Evolutionary conservation across 2,113 vertebrate genomes (phyloP), one percentile per base, ranked within the genome.

Genomic region (Paracanthobrama guichenoti): DNA sequence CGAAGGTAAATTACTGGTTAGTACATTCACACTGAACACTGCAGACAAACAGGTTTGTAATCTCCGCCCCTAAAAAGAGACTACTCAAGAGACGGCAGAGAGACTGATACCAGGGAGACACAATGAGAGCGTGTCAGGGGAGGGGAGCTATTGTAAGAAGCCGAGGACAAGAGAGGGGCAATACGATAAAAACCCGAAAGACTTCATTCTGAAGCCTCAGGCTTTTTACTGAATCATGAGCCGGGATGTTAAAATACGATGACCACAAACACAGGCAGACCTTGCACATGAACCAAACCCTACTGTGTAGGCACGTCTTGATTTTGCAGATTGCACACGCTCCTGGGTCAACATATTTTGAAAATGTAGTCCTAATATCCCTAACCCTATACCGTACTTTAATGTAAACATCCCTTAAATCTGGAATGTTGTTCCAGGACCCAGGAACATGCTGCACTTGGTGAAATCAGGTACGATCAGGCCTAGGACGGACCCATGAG

Each of bases 1-100:
- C 3, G 16, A 50, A 22, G 39, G 8, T 39, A 67, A 87, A 87
- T 79, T 67, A 82, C 24, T 79, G 80, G 79, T 48, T 87, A 62
- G 62, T 1, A 76, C 8, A 75, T 66, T 82, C 62, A 72, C 28
- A 77, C n/a, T 31, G 57, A 73, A n/a, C 7, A 78, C 79, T 78
- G 79, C 42, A 80, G 84, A 69, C 64, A 50, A 85, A 85, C 86
- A 73, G 77, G 86, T 87, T 82, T 84, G 59, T 39, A 60, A 57
- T 10, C 13, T 48, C 77, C 66, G 62, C 53, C 50, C 46, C n/a
- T 31, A n/a, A 55, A 53, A 20, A n/a, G n/a, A n/a, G n/a, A n/a
- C n/a, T n/a, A 18, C 18, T n/a, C 13, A 44, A 39, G 39, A 39
- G 39, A 18, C 16, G 42, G 26, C 44, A 78, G 13, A 9, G 50